Conservation (phyloP, 1,140 invertebrate genomes). For the Anadara kagoshimensis region DNA sequence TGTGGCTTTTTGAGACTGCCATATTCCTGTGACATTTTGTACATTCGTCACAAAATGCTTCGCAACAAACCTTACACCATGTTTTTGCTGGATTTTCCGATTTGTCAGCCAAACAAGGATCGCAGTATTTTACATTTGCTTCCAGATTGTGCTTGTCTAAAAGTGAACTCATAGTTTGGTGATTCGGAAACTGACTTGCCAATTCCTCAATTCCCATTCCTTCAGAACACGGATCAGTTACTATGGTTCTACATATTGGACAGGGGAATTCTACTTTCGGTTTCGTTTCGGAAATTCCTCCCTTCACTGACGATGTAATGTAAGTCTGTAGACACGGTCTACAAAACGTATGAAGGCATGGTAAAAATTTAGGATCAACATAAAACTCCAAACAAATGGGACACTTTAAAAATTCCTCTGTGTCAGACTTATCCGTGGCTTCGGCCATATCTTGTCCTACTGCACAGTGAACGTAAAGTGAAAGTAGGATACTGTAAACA, state of each 20-base stretch:
- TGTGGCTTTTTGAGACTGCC: conserved; percentile 28
- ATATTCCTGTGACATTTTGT: conserved; percentile 23
- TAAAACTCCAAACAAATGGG: conserved; percentile 1
- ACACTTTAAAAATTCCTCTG: neutral
- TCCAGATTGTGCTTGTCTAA: conserved; percentile 14
- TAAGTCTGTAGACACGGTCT: conserved; percentile 15
- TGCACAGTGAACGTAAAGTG: no score
- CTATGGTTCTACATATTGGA: conserved; percentile 17
- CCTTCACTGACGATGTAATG: neutral
- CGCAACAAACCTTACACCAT: conserved; percentile 34
- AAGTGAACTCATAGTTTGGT: neutral
- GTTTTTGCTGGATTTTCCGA: conserved; percentile 5
- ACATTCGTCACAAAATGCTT: conserved; percentile 30
- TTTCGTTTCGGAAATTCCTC: conserved; percentile 1
- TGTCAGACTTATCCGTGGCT: conserved; percentile 4
- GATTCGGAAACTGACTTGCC: conserved; percentile 2
- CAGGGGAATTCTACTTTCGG: conserved; percentile 4
- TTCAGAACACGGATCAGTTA: conserved; percentile 13
- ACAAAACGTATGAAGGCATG: conserved; percentile 33
- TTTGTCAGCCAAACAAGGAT: conserved; percentile 23
- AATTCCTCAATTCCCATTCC: conserved; percentile 1
- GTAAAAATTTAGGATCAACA: conserved; percentile 16
- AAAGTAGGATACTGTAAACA: no score
- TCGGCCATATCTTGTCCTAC: neutral
- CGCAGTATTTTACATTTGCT: conserved; percentile 14